Evolutionary conservation across 2,797 vertebrate species (phyloP).

Genomic region (Siniperca obscura): DNA sequence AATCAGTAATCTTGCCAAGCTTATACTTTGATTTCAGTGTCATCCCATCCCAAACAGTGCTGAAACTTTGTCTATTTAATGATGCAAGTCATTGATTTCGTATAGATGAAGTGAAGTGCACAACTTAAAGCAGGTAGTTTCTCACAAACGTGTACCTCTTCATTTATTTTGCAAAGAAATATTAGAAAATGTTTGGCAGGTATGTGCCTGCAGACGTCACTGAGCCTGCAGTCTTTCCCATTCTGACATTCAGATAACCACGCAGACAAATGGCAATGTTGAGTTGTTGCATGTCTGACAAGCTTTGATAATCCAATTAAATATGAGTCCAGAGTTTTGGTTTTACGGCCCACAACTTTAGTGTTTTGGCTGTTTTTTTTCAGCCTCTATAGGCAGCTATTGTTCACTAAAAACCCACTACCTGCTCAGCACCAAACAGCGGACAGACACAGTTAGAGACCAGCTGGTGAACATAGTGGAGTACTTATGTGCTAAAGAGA

Average conservation of each 20-base stretch:
- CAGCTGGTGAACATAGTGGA: no score
- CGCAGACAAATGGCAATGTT: neutral
- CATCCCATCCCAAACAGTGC: neutral
- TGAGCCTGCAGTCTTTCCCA: neutral
- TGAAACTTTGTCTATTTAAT: neutral
- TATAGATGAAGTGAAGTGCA: neutral
- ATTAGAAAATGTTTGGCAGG: neutral
- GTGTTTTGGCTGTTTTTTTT: no score
- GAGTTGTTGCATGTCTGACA: constrained; percentile 1
- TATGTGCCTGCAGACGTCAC: neutral
- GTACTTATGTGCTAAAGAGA: no score
- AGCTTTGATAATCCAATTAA: neutral
- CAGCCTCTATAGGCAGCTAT: no score
- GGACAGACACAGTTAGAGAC: no score
- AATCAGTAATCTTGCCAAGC: neutral
- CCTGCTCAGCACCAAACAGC: no score
- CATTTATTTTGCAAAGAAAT: neutral
- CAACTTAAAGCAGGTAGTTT: neutral
- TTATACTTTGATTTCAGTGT: neutral
- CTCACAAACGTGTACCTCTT: neutral
- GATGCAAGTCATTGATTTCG: neutral
- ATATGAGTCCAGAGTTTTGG: neutral
- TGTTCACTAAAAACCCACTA: no score
- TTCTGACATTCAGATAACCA: neutral
- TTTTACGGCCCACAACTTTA: no score